Base-by-base conservation (phyloP, 2,888 invertebrate genomes). In the Tortricodes alternella region DNA sequence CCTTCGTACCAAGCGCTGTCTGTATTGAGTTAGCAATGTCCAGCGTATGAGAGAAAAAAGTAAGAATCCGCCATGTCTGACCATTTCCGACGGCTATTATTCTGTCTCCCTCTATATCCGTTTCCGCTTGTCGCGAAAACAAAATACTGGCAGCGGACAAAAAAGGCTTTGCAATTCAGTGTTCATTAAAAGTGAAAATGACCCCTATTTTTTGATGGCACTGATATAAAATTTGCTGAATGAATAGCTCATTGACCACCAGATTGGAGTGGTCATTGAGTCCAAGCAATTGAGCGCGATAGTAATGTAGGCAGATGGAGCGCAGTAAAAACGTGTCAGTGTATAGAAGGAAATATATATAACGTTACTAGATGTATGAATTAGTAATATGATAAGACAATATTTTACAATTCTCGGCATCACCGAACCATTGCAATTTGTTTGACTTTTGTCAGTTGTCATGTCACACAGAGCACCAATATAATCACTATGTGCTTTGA, bases 31-130 rank as follows among this genome's bases (percentile, higher is more conserved):
- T 80, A 78, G 79, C 82, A 72, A 76, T 82, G 89, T 85, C 86
- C 89, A 89, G 85, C 59, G 70, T 66, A 80, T 64, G 69, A 75
- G 79, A 85, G 74, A 85, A 88, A 88, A 86, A 89, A 85, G 74
- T 76, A 85, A 85, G 85, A 85, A 74, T 81, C 80, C 82, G 73
- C 81, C 87, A 88, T 87, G 89, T 89, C 89, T 90, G 90, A 90
- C 90, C 90, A 89, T 90, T 89, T 90, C 90, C 90, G 89, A 83
- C 84, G 85, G 88, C 90, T 85, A 89, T 90, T 90, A 90, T 90
- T 90, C 89, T 82, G 89, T 88, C 89, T 89, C 89, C 89, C 89
- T 89, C 88, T 87, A 88, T 86, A 85, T 90, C 90, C 90, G 85
- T 76, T 90, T 90, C 90, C 90, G 85, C 68, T 79, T 86, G 89